Conservation (phyloP, 2,797 vertebrate genomes). For the Anabacerthia variegaticeps region DNA sequence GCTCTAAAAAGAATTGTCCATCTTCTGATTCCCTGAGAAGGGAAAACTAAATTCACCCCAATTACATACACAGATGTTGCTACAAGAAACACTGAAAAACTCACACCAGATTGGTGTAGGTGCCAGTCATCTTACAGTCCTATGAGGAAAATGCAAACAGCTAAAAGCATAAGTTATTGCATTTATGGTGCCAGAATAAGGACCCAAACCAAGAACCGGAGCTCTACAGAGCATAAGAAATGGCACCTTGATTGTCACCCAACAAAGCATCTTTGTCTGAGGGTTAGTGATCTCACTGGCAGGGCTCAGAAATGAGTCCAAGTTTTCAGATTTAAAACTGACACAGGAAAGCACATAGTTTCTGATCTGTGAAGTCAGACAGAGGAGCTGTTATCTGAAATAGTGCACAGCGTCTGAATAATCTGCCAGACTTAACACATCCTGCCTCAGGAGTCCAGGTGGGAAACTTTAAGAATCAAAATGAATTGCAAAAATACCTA, state of each 20-base stretch:
- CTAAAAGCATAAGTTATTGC: not conserved
- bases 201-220: not conserved
- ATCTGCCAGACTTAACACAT: slow-evolving; percentile 61
- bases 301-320: slow-evolving; percentile 17
- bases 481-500: slow-evolving; percentile 47
- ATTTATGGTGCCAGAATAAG: not conserved
- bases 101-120: not conserved
- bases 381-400: slow-evolving; percentile 61
- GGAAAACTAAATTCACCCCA: not conserved
- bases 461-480: slow-evolving; percentile 53
- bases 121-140: not conserved
- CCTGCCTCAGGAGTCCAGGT: slow-evolving; percentile 60
- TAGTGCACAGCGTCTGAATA: slow-evolving; percentile 11
- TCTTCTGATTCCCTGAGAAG: not conserved
- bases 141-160: not conserved
- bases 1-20: not conserved
- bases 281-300: not conserved
- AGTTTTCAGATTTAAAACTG: not conserved
- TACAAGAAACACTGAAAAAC: not conserved
- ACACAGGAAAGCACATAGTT: not conserved
- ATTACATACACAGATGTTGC: not conserved
- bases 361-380: slow-evolving; percentile 32
- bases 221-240: not conserved
- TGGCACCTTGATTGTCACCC: not conserved
- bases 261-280: not conserved